These are phyloP conservation scores for Tipula lateralis DNA, from an alignment of 2,888 invertebrate species.

Conservation along the genomic window DNA sequence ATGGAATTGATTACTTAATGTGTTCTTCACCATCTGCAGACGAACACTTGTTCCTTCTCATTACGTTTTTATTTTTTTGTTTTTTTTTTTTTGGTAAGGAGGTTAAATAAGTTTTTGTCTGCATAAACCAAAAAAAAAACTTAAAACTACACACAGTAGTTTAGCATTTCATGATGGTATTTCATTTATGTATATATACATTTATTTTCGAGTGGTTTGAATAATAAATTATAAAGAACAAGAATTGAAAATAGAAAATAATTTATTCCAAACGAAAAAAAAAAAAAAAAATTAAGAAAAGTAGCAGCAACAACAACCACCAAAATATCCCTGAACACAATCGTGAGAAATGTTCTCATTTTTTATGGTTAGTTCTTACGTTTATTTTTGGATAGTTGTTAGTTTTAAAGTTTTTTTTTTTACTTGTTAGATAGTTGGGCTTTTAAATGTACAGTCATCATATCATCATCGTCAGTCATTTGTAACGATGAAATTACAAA, in stretches of 20 bases:
- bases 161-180: constrained; percentile 7
- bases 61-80: neutral
- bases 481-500: neutral
- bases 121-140: neutral
- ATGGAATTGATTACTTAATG: neutral
- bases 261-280: neutral
- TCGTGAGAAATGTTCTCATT: constrained; percentile 24
- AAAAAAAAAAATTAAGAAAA: neutral
- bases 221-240: neutral
- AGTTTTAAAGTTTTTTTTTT: neutral
- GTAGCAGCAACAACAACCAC: neutral
- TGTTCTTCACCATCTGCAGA: neutral
- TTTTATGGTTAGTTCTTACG: neutral
- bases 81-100: neutral
- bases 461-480: neutral
- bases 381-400: neutral
- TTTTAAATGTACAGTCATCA: neutral
- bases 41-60: constrained; percentile 16
- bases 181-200: neutral
- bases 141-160: neutral
- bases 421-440: neutral
- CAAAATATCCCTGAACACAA: neutral
- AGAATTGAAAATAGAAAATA: constrained; percentile 2
- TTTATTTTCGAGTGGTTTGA: neutral
- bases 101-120: neutral